A percentile compares a stretch with the other conserved stretches of the same genome.
phyloP scores from a whole-genome alignment of 1,140 invertebrate genomes.

The Hylyphantes graminicola region DNA sequence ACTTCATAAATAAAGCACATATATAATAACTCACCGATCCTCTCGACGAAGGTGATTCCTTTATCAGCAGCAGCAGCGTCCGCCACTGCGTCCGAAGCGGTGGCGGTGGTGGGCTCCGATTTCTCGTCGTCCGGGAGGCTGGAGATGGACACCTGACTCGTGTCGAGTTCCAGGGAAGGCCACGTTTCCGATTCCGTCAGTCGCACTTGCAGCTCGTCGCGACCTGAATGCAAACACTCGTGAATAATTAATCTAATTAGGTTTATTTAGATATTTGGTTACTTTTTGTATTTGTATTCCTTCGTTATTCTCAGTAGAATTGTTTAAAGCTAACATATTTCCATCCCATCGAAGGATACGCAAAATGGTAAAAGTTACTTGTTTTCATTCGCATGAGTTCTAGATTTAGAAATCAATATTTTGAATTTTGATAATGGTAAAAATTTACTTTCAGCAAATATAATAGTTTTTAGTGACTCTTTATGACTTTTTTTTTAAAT shows the following conservation, averaged over 20 bases:
- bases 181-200: constrained; percentile 62
- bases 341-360: background rate
- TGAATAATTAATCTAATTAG: background rate
- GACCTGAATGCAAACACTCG: constrained; percentile 14
- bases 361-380: no score
- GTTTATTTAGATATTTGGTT: background rate
- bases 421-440: no score
- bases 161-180: constrained; percentile 63
- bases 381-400: no score
- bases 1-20: no score
- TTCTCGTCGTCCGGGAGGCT: constrained; percentile 64
- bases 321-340: background rate
- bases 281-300: background rate
- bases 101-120: constrained; percentile 62
- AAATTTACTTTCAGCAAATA: no score
- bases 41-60: background rate
- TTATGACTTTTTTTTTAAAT: no score
- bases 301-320: background rate
- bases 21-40: constrained; percentile 10
- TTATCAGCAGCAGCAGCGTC: background rate
- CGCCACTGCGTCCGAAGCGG: constrained; percentile 25
- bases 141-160: constrained; percentile 64
- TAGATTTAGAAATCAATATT: no score
- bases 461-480: no score
- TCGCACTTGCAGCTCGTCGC: constrained; percentile 43